These are phyloP conservation scores for Xenops minutus DNA, from an alignment of 2,797 vertebrate genomes.

Conservation along the genomic window DNA sequence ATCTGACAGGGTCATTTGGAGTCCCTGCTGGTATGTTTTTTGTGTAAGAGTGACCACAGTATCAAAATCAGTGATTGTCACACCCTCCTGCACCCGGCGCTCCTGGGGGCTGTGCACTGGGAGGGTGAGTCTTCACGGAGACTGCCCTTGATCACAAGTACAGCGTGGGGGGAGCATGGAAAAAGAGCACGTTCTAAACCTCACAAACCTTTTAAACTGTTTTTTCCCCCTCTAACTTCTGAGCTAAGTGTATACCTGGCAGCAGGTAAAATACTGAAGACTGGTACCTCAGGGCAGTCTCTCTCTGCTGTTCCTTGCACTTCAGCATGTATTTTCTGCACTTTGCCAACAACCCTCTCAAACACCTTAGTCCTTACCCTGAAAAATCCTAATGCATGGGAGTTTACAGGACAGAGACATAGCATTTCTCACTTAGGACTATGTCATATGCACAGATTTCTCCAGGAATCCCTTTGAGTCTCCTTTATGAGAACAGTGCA, in stretches of 20 bases:
- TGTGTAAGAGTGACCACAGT: background rate
- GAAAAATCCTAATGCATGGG: background rate
- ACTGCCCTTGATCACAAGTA: rapidly evolving
- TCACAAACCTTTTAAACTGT: rapidly evolving
- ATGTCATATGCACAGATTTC: background rate
- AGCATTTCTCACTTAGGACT: background rate
- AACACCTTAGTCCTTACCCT: background rate
- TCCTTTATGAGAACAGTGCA: background rate
- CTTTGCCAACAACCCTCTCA: background rate
- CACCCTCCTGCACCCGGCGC: rapidly evolving
- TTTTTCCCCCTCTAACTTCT: background rate
- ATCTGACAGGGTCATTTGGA: background rate
- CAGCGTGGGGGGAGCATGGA: rapidly evolving
- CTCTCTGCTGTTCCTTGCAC: background rate
- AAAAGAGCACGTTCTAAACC: rapidly evolving
- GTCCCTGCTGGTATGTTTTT: rapidly evolving
- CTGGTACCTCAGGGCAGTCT: background rate
- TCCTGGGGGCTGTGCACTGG: rapidly evolving
- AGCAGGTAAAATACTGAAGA: background rate
- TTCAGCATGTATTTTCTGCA: rapidly evolving
- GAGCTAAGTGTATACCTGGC: background rate
- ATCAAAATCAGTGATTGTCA: rapidly evolving
- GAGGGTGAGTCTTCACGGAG: rapidly evolving
- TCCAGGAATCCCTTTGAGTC: background rate
- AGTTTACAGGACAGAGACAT: background rate